phyloP scores from a whole-genome alignment of 2,797 vertebrate species.

The Potorous gilbertii region DNA sequence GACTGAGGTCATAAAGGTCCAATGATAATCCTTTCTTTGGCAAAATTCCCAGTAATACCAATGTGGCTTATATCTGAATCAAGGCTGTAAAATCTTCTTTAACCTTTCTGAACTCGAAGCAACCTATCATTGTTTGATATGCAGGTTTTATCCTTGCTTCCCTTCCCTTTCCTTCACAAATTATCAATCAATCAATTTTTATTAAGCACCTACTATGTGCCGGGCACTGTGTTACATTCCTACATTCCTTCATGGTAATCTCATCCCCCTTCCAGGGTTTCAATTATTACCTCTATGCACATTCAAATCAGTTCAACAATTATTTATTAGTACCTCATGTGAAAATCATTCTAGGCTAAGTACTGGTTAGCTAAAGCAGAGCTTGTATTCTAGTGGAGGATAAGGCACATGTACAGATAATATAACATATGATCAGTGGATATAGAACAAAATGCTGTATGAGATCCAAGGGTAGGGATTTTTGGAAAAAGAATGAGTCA shows the following conservation, averaged over 20 bases:
- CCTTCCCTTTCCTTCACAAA: not conserved
- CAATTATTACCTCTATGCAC: not conserved
- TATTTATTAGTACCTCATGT: not conserved
- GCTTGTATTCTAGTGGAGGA: not conserved
- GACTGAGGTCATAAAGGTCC: slow-evolving; percentile 47
- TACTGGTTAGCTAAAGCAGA: not conserved
- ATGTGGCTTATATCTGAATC: slow-evolving; percentile 15
- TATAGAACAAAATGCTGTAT: not conserved
- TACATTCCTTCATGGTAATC: not conserved
- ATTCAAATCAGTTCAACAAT: not conserved
- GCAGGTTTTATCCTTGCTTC: not conserved
- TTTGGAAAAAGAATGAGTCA: not conserved
- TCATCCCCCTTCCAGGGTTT: not conserved
- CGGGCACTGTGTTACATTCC: not conserved
- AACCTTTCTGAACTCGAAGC: not conserved
- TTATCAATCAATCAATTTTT: not conserved
- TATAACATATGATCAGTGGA: not conserved
- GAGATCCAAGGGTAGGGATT: not conserved
- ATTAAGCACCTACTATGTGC: not conserved
- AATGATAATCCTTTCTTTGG: slow-evolving; percentile 49
- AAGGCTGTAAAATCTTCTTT: not conserved
- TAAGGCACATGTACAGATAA: not conserved
- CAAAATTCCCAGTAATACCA: slow-evolving; percentile 43
- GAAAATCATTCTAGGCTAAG: not conserved
- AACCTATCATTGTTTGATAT: not conserved